phyloP scores from a whole-genome alignment of 2,797 vertebrate species.

The Gallinago stenura region DNA sequence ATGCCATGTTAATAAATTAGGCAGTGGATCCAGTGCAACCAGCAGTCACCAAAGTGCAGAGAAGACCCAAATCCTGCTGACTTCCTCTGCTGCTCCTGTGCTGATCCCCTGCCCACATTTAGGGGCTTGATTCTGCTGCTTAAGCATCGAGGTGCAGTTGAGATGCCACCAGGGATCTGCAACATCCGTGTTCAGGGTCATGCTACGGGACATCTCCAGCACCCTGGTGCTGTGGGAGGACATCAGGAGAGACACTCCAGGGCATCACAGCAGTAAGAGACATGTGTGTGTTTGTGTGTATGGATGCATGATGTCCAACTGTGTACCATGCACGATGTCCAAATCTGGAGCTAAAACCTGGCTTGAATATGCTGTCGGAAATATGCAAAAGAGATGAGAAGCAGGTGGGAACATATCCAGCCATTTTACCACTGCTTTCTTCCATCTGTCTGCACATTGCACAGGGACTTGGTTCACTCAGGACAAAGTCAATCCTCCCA shows the following conservation, averaged over 20 bases:
- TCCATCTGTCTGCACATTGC: neutral
- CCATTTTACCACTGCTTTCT: neutral
- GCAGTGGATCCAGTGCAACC: neutral
- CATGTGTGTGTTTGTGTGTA: too few relatives aligned
- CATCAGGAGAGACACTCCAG: too few relatives aligned
- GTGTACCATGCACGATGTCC: neutral
- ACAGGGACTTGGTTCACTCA: neutral
- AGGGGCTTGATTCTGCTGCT: neutral
- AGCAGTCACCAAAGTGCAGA: neutral
- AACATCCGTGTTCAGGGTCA: neutral
- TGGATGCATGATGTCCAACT: neutral
- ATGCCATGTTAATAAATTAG: neutral
- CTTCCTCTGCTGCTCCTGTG: neutral
- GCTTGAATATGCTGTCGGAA: neutral
- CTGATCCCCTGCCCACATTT: neutral
- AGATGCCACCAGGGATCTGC: neutral
- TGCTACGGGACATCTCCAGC: neutral
- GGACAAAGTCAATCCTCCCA: neutral
- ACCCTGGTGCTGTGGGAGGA: too few relatives aligned
- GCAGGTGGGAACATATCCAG: neutral
- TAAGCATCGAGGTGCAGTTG: accelerated
- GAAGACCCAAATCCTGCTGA: neutral
- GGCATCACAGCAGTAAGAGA: too few relatives aligned
- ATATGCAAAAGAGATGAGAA: neutral
- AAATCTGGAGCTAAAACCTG: neutral